These are phyloP conservation scores for Pelecanoides urinatrix DNA, from an alignment of 2,113 vertebrate genomes.

Conservation along the genomic window DNA sequence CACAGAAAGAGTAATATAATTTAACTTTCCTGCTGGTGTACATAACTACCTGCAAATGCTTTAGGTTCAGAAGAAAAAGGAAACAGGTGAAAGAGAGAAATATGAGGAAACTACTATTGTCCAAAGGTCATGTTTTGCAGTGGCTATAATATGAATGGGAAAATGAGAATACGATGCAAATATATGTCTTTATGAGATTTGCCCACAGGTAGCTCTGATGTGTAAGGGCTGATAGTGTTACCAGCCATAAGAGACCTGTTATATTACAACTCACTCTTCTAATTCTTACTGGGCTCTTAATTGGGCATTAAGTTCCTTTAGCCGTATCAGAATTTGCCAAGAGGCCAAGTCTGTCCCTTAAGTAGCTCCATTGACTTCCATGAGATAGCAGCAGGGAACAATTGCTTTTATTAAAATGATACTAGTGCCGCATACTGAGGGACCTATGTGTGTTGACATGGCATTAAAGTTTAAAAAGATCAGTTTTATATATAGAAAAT, in stretches of 20 bases:
- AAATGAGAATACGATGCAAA: not conserved
- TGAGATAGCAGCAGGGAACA: not conserved
- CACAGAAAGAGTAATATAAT: not conserved
- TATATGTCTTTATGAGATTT: slow-evolving; percentile 6
- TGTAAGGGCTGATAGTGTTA: slow-evolving; percentile 9
- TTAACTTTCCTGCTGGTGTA: not conserved
- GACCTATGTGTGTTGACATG: not conserved
- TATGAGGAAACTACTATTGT: not conserved
- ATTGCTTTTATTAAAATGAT: not conserved
- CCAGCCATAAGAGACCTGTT: not conserved
- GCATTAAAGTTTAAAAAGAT: not conserved
- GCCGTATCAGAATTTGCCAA: not conserved
- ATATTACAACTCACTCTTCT: not conserved
- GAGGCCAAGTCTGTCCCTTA: not conserved
- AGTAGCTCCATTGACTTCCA: not conserved
- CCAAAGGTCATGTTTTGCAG: not conserved
- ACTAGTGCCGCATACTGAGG: not conserved
- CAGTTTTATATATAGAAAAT: not conserved
- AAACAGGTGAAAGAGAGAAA: not conserved
- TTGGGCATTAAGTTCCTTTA: not conserved
- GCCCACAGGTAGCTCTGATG: not conserved
- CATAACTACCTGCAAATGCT: not conserved
- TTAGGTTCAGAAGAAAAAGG: not conserved
- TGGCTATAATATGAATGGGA: not conserved
- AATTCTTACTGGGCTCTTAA: slow-evolving; percentile 8